A percentile compares a stretch with the other conserved stretches of the same genome.
Conservation (phyloP, 2,797 vertebrate species). For the Sciaenops ocellatus region DNA sequence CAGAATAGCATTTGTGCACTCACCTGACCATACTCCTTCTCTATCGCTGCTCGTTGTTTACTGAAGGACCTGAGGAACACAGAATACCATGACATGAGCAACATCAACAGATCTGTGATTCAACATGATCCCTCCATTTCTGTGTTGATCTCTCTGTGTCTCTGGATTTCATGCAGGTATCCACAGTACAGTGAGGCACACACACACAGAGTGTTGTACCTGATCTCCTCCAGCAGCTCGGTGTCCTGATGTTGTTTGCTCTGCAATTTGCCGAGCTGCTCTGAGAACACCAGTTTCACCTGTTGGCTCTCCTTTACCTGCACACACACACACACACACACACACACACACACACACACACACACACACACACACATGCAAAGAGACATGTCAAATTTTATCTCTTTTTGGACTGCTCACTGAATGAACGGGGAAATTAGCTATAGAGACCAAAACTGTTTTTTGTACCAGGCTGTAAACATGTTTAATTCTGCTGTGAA, state of each 20-base stretch:
- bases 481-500: no score
- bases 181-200: background rate
- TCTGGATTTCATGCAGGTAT: background rate
- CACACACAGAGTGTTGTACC: conserved; percentile 72
- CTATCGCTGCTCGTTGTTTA: conserved; percentile 91
- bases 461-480: no score
- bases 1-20: conserved; percentile 60
- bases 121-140: background rate
- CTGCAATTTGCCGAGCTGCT: conserved; percentile 89
- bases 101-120: conserved; percentile 5
- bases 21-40: conserved; percentile 93
- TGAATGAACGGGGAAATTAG: background rate
- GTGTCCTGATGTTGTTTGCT: conserved; percentile 88
- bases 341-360: conserved; percentile 15
- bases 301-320: conserved; percentile 91
- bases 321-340: background rate
- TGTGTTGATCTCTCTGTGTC: background rate
- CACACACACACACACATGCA: conserved; percentile 11
- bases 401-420: background rate
- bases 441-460: no score
- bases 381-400: background rate
- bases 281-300: conserved; percentile 89
- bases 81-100: conserved; percentile 10
- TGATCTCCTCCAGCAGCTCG: conserved; percentile 93
- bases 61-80: conserved; percentile 85